A percentile compares a stretch with the other conserved stretches of the same genome.
These are phyloP conservation scores for Lonchura striata DNA, from an alignment of 2,113 vertebrate species.

Conservation along the genomic window DNA sequence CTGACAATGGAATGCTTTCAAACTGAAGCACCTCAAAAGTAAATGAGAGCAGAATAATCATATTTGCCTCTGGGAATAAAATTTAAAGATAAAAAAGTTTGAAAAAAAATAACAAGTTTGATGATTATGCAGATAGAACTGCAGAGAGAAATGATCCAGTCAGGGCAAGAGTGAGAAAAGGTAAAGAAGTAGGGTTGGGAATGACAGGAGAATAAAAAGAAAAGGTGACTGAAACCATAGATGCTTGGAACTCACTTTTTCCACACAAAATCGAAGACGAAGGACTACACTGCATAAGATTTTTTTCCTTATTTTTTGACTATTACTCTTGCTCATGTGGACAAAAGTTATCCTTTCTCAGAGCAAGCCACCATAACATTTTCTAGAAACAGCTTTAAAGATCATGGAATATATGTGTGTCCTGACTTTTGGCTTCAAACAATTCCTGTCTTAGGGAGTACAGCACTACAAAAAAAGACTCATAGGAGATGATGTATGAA, in stretches of 20 bases:
- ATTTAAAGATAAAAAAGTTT: slow-evolving; percentile 68
- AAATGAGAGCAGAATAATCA: slow-evolving; percentile 65
- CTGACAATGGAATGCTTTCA: slow-evolving; percentile 67
- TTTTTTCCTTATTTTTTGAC: background rate
- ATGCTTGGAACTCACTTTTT: background rate
- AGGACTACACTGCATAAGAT: background rate
- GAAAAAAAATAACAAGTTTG: slow-evolving; percentile 56
- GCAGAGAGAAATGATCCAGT: slow-evolving; percentile 35
- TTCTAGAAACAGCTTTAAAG: slow-evolving; percentile 21
- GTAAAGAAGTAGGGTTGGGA: slow-evolving; percentile 3
- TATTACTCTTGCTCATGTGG: background rate
- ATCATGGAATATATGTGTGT: background rate
- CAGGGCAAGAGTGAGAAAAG: slow-evolving; percentile 24
- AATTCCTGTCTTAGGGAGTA: background rate
- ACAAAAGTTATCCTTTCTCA: background rate
- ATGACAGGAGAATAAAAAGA: slow-evolving; percentile 3
- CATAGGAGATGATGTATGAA: background rate
- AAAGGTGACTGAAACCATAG: slow-evolving; percentile 17
- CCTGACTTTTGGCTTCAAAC: background rate
- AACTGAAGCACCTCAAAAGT: slow-evolving; percentile 56
- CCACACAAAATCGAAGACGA: background rate
- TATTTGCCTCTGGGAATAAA: slow-evolving; percentile 68
- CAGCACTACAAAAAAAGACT: background rate
- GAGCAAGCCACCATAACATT: background rate
- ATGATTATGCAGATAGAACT: slow-evolving; percentile 69